phyloP scores from a whole-genome alignment of 2,888 invertebrate genomes.

The Carpatolechia fugitivella region DNA sequence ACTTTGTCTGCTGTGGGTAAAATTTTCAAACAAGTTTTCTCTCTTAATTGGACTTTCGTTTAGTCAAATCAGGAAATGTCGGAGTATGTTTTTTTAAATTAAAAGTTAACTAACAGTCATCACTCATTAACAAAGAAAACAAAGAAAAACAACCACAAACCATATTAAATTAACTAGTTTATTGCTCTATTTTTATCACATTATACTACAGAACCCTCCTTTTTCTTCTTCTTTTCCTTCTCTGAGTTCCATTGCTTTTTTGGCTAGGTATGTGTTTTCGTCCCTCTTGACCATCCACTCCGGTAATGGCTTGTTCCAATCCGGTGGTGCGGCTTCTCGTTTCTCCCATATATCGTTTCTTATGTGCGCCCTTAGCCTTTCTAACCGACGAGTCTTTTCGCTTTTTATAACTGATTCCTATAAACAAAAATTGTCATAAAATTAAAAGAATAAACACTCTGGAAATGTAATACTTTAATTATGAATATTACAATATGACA shows the following conservation, averaged over 20 bases:
- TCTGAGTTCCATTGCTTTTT: conserved; percentile 81
- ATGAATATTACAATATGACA: no score
- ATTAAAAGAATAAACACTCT: no score
- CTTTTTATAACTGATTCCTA: conserved; percentile 84
- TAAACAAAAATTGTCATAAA: conserved; percentile 14
- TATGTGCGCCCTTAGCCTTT: conserved; percentile 83
- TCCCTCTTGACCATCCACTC: conserved; percentile 85
- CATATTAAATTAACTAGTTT: conserved; percentile 16
- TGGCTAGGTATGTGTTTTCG: conserved; percentile 82
- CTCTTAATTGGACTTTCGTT: no score
- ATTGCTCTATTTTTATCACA: conserved; percentile 40
- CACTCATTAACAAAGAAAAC: neutral
- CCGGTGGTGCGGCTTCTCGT: conserved; percentile 85
- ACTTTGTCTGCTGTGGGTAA: no score
- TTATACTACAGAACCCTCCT: conserved; percentile 51
- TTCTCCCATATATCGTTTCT: conserved; percentile 89
- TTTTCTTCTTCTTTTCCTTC: conserved; percentile 52
- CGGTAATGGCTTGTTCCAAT: conserved; percentile 91
- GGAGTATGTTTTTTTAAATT: neutral
- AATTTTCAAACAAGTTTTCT: no score
- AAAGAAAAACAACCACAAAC: neutral
- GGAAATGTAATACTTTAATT: no score
- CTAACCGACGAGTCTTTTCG: conserved; percentile 82
- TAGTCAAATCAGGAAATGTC: neutral
- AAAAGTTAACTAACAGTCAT: neutral